Percentiles rank a stretch among this genome's conserved stretches.
phyloP scores from a whole-genome alignment of 1,140 invertebrate species.

The Oscheius sp. region DNA sequence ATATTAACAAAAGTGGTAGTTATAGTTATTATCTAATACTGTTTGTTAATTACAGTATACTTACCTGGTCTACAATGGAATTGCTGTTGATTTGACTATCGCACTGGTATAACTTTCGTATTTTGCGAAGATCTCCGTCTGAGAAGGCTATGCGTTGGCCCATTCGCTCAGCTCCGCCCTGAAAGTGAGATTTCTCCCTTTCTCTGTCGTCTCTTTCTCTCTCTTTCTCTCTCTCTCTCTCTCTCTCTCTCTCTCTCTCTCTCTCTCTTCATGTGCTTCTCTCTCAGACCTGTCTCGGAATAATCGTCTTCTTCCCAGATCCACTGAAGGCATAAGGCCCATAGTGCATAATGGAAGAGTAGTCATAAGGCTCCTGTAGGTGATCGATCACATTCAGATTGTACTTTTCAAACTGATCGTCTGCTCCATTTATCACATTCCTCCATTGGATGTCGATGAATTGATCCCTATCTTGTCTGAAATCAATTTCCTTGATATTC shows the following conservation, averaged over 20 bases:
- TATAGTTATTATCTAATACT: too few species aligned
- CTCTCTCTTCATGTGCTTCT: background rate
- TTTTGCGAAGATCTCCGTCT: conserved; percentile 63
- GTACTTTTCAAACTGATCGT: conserved; percentile 62
- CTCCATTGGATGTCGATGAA: conserved; percentile 60
- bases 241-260: background rate
- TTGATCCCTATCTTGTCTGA: conserved; percentile 57
- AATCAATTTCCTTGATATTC: background rate
- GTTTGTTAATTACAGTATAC: too few species aligned
- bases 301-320: conserved; percentile 64
- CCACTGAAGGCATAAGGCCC: conserved; percentile 66
- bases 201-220: too few species aligned
- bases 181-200: background rate
- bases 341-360: conserved; percentile 66
- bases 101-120: conserved; percentile 65
- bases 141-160: conserved; percentile 63
- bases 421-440: conserved; percentile 57
- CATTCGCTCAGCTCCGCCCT: conserved; percentile 58
- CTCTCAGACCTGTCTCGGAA: conserved; percentile 64
- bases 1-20: too few species aligned
- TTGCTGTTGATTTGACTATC: background rate
- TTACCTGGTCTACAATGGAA: background rate
- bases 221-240: background rate
- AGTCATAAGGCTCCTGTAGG: conserved; percentile 62
- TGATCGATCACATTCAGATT: conserved; percentile 56